Percentiles rank a stretch among this genome's conserved stretches.
phyloP scores from a whole-genome alignment of 1,140 invertebrate species.

The Brachionus rubens region DNA sequence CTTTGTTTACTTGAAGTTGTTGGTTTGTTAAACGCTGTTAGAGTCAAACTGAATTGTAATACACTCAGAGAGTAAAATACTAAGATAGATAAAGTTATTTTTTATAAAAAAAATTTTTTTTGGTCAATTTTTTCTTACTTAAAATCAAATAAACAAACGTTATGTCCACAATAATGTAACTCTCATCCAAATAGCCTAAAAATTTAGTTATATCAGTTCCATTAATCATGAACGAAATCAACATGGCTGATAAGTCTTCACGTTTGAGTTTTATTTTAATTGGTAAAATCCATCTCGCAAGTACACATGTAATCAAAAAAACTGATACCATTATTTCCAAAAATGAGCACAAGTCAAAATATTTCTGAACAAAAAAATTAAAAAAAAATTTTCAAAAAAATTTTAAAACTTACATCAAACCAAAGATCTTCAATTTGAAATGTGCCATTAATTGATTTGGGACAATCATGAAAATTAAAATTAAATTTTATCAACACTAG shows the following conservation, averaged over 20 bases:
- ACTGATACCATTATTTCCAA: slow-evolving; percentile 26
- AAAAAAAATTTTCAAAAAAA: not conserved
- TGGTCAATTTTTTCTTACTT: not conserved
- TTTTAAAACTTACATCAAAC: slow-evolving; percentile 21
- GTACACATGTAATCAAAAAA: slow-evolving; percentile 40
- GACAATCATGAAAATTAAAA: not conserved
- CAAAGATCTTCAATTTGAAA: not conserved
- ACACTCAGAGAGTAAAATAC: slow-evolving; percentile 27
- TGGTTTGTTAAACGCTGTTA: not conserved
- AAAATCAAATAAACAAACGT: slow-evolving; percentile 14
- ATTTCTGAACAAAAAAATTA: not conserved
- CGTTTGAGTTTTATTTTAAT: slow-evolving; percentile 9
- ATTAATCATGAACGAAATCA: slow-evolving; percentile 28
- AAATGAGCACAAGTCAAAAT: slow-evolving; percentile 7
- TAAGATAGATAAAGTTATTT: not conserved
- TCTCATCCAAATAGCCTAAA: slow-evolving; percentile 5
- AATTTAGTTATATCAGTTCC: slow-evolving; percentile 31
- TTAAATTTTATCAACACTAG: slow-evolving; percentile 24
- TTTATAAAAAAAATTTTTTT: not conserved
- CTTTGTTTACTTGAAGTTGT: not conserved
- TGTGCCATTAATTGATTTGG: not conserved
- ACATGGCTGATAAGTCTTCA: slow-evolving; percentile 22
- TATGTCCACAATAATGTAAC: slow-evolving; percentile 4
- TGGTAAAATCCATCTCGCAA: slow-evolving; percentile 29
- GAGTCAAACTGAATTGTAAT: slow-evolving; percentile 35